A percentile compares a stretch with the other conserved stretches of the same genome.
Evolutionary conservation across 1,140 invertebrate genomes (phyloP).

Genomic region (Drosophila equinoxialis): DNA sequence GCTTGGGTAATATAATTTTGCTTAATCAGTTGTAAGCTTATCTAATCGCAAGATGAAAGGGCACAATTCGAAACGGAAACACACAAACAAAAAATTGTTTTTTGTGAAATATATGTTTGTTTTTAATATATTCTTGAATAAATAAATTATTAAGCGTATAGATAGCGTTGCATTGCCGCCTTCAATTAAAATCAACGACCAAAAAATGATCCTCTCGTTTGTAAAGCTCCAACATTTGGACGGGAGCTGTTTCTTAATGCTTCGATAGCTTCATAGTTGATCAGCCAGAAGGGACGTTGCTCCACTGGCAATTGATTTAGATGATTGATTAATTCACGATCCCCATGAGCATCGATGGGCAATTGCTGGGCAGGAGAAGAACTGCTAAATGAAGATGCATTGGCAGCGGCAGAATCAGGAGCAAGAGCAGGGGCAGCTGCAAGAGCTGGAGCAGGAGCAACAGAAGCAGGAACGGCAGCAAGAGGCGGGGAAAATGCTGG

Average conservation of each 20-base stretch:
- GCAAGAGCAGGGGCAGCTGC: not conserved
- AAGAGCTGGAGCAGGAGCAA: not conserved
- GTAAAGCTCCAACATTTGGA: conserved; percentile 55
- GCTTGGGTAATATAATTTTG: too few relatives aligned
- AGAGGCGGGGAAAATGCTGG: not conserved
- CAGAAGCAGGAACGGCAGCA: not conserved
- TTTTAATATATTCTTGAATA: conserved; percentile 2
- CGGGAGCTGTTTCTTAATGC: conserved; percentile 69
- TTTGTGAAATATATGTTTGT: not conserved
- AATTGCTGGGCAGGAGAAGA: conserved; percentile 13
- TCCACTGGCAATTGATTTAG: conserved; percentile 83
- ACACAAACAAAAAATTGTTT: too few relatives aligned
- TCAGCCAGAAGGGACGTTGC: conserved; percentile 84
- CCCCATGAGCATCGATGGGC: conserved; percentile 83
- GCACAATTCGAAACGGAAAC: too few relatives aligned
- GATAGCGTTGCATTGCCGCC: not conserved
- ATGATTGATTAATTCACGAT: conserved; percentile 82
- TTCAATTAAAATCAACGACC: conserved; percentile 51
- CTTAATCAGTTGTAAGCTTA: too few relatives aligned
- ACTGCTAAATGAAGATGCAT: not conserved
- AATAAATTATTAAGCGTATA: conserved; percentile 42
- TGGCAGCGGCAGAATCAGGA: not conserved
- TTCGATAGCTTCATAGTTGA: conserved; percentile 83
- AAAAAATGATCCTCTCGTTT: conserved; percentile 69
- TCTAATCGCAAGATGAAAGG: too few relatives aligned